Percentiles rank a stretch among this genome's conserved stretches.
Evolutionary conservation across 2,888 invertebrate species (phyloP).

Genomic region (Agrochola litura): DNA sequence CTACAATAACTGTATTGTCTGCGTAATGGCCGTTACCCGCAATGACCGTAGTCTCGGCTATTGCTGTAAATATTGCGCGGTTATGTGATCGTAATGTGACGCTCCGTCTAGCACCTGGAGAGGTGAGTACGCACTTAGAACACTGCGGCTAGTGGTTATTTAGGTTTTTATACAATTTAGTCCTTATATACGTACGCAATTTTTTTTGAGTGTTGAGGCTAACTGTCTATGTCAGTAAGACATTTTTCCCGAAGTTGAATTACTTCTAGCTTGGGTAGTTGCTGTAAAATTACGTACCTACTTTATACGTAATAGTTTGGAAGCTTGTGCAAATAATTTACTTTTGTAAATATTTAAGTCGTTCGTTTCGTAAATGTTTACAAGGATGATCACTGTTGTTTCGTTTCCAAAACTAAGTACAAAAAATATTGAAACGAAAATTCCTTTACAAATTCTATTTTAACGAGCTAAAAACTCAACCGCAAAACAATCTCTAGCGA

Average conservation of each 20-base stretch:
- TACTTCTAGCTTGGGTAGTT: neutral
- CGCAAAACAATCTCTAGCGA: slow-evolving; percentile 49
- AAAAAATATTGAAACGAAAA: slow-evolving; percentile 9
- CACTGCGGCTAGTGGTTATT: neutral
- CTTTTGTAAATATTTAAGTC: no score
- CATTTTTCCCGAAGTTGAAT: neutral
- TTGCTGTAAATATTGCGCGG: slow-evolving; percentile 49
- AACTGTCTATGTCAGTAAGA: no score
- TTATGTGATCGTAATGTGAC: slow-evolving; percentile 55
- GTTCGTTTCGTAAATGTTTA: neutral
- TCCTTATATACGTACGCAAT: neutral
- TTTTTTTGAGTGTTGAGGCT: neutral
- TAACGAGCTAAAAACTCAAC: slow-evolving; percentile 26
- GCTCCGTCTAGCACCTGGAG: slow-evolving; percentile 36
- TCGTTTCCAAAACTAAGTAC: neutral
- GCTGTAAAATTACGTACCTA: no score
- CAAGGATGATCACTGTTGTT: neutral
- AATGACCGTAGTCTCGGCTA: slow-evolving; percentile 48
- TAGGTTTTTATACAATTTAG: neutral
- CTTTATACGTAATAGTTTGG: no score
- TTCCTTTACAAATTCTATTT: slow-evolving; percentile 38
- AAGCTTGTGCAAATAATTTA: no score
- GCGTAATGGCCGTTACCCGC: slow-evolving; percentile 52
- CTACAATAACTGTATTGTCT: slow-evolving; percentile 63
- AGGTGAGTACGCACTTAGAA: slow-evolving; percentile 19